Conservation (phyloP, 30 jellyfish, hydroid and myxozoan genomes). For the Sanderia malayensis region DNA sequence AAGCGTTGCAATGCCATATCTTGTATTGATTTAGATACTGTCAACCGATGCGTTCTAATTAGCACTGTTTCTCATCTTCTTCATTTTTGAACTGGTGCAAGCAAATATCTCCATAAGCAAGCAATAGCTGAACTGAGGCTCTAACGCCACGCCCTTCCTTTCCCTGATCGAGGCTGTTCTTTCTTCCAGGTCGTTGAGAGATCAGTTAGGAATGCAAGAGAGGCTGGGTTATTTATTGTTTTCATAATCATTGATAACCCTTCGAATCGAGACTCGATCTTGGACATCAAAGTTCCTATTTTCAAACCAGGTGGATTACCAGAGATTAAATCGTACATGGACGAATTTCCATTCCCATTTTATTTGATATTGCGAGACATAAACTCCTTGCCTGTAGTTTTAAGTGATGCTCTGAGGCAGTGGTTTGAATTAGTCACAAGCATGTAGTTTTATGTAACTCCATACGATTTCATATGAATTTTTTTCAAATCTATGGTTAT, state of each 20-base stretch:
- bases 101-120: no score
- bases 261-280: conserved; percentile 81
- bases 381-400: conserved; percentile 73
- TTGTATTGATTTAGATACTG: no score
- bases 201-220: conserved; percentile 76
- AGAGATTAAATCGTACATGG: conserved; percentile 78
- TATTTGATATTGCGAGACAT: conserved; percentile 76
- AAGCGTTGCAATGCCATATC: no score
- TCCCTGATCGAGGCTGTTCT: no score
- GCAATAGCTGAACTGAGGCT: no score
- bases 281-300: conserved; percentile 86
- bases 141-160: no score
- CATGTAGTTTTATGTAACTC: no score
- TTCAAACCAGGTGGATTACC: conserved; percentile 75
- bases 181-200: conserved; percentile 73
- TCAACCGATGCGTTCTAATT: no score
- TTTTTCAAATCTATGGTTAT: no score
- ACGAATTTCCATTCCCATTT: conserved; percentile 91
- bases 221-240: conserved; percentile 83
- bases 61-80: no score
- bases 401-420: conserved; percentile 87
- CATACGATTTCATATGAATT: no score
- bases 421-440: conserved; percentile 88
- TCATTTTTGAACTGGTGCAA: no score
- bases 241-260: conserved; percentile 89